Base-by-base conservation (phyloP, 2,797 vertebrate species). In the Rhinoraja longicauda region DNA sequence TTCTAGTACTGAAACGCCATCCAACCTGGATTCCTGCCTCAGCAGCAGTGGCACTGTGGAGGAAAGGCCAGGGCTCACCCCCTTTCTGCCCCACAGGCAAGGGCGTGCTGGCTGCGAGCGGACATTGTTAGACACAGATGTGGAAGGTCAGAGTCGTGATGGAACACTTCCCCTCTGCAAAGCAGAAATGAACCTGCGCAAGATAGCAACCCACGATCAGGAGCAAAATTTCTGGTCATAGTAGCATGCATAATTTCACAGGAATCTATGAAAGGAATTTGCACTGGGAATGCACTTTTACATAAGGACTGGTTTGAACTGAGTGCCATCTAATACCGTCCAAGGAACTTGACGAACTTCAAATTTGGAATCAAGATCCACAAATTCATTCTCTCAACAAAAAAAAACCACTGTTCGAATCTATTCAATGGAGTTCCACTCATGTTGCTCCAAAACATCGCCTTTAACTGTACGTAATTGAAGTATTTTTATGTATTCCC, bases 1-100 rank as follows among this genome's bases (percentile, higher is more conserved):
- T 93, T 98, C 98, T 94, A 98, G 98, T 96, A 98, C 98, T 82
- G 98, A 98, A 95, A 99, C 98, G 5, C 98, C 98, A 62, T 98
- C 98, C 94, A 98, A 98, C 32, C 95, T 98, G 93, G 98, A 99
- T 96, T 97, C 96, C 79, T 97, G 97, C 96, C 95, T 97, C 93
- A 97, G 97, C 95, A 97, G 97, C 95, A 98, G 97, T 93, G 97
- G 97, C 94, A 96, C 96, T 24, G 95, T 96, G 1, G 98, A 97
- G 93, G 97, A 98, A 81, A 97, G 96, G 94, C 97, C 97, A 32
- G 98, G 96, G 15, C 95, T 94, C 93, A 96, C 96, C 77, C 96
- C 95, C 93, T 94, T 97, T 93, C 96, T 97, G 94, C 97, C 98
- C 2, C 96, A 97, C 76, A 97, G 98, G 93, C 94, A 94, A 1